Evolutionary conservation across 2,797 vertebrate species (phyloP), one percentile per base, ranked within the genome.

Genomic region (Rhincodon typus): DNA sequence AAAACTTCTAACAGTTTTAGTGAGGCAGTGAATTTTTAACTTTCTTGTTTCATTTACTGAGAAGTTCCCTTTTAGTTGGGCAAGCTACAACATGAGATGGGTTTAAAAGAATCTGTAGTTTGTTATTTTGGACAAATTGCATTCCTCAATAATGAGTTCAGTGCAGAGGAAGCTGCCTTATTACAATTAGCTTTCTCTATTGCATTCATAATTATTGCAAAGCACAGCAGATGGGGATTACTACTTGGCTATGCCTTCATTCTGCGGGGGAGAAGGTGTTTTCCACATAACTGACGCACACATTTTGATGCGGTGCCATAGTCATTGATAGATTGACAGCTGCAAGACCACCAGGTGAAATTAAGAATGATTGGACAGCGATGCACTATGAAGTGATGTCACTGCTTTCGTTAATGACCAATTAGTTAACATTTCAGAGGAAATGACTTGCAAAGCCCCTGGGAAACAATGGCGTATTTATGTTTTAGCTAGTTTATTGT

Each of bases 351-450:
- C 23, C 62, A 93, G n/a, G 34, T n/a, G 25, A 93, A 67, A 67
- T 69, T 38, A 93, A 93, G 62, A 38, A 15, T 42, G 90, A 84
- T n/a, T 67, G 90, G 57, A 38, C n/a, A 46, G 21, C 23, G 17
- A 67, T 66, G 57, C 57, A 62, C 57, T 19, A 34, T 93, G 62
- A 93, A n/a, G 66, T 67, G 21, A 62, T 93, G 42, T 67, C 90
- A 93, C 90, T 93, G 90, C 17, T 66, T 62, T n/a, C 62, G 62
- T 23, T 93, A 67, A 38, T 69, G 34, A 42, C 66, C 90, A 38
- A 93, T 93, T 93, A 67, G 90, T 42, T 93, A 62, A 67, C 62
- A 69, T 93, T 93, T 93, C 90, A 93, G 90, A 67, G 90, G 34
- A 93, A 93, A 93, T 69, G 62, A 67, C 62, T 93, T 67, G 90